Conservation (phyloP, 2,888 invertebrate species). For the Cheilosia impressa region DNA sequence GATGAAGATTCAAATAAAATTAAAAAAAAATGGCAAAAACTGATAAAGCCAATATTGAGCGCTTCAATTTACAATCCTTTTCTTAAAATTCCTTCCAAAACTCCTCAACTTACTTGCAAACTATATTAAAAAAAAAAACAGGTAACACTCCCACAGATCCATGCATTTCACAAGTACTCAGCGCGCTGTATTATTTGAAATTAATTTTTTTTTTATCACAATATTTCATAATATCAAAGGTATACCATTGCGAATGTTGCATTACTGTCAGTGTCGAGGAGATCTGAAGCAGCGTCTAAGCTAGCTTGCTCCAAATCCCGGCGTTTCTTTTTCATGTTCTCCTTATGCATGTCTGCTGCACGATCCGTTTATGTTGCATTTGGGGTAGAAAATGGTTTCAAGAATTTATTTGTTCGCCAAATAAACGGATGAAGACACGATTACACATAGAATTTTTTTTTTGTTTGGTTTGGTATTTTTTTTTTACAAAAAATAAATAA, state of each 20-base stretch:
- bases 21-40: too few relatives aligned
- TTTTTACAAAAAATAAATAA: constrained; percentile 70
- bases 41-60: too few relatives aligned
- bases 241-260: constrained; percentile 96
- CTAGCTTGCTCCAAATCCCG: constrained; percentile 94
- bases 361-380: constrained; percentile 88
- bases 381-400: constrained; percentile 85
- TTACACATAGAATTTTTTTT: constrained; percentile 76
- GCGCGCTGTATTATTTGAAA: not conserved
- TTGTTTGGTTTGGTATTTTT: constrained; percentile 48
- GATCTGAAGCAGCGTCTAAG: constrained; percentile 93
- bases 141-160: too few relatives aligned
- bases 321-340: constrained; percentile 95
- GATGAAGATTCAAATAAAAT: too few relatives aligned
- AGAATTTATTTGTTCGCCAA: constrained; percentile 84
- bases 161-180: constrained; percentile 29
- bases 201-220: not conserved
- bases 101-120: not conserved
- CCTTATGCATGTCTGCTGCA: constrained; percentile 88
- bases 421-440: constrained; percentile 74
- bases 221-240: constrained; percentile 29
- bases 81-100: too few relatives aligned
- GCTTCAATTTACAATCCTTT: too few relatives aligned
- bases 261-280: constrained; percentile 94
- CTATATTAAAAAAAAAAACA: too few relatives aligned